These are phyloP conservation scores for Hirudo medicinalis DNA, from an alignment of 1,140 invertebrate genomes.

Conservation along the genomic window DNA sequence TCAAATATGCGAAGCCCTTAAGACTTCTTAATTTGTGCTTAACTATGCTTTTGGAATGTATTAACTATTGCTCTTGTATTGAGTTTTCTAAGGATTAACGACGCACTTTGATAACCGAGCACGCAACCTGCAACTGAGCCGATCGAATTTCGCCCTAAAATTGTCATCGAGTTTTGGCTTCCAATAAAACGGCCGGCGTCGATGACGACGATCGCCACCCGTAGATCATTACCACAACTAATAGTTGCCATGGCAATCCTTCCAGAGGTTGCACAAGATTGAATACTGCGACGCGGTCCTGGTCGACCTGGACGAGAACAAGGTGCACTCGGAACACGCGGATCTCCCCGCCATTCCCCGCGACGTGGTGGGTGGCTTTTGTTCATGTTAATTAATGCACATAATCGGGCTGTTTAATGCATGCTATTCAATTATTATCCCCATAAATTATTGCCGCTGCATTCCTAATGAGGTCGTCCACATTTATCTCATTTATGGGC, in stretches of 20 bases:
- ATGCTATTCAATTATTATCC: too few species aligned
- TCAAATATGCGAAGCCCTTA: too few species aligned
- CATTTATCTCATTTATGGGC: background rate
- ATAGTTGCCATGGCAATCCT: background rate
- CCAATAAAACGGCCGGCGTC: too few species aligned
- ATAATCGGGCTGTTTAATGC: background rate
- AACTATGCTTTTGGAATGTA: background rate
- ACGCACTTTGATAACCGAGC: too few species aligned
- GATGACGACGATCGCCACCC: too few species aligned
- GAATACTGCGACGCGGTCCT: constrained; percentile 63
- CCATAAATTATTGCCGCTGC: too few species aligned
- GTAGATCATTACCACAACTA: too few species aligned
- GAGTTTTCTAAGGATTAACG: background rate
- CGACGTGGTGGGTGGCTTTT: constrained; percentile 46
- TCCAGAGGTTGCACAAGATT: background rate
- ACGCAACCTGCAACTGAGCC: background rate
- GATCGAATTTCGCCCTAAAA: background rate
- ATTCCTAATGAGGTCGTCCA: too few species aligned
- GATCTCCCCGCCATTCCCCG: constrained; percentile 69
- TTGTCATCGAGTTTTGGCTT: background rate
- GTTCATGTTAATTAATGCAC: background rate
- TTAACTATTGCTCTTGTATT: background rate
- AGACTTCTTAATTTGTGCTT: background rate
- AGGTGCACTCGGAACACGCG: constrained; percentile 68
- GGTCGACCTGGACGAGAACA: constrained; percentile 75